Conservation (phyloP, 2,888 invertebrate species). For the Bhutanitis thaidina region DNA sequence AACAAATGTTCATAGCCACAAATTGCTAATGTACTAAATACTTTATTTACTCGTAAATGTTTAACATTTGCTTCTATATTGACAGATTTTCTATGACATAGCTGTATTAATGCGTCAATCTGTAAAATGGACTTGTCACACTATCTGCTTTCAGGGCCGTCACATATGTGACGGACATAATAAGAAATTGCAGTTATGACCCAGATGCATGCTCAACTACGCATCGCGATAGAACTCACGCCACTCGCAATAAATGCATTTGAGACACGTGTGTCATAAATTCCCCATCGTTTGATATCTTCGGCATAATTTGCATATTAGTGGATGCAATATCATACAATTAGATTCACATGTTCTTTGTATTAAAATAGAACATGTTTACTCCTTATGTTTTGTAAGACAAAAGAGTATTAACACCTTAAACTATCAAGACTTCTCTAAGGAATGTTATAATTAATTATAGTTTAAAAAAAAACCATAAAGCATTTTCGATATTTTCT, state of each 20-base stretch:
- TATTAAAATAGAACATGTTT: not conserved
- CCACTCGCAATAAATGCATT: constrained; percentile 7
- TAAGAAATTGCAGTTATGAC: constrained; percentile 14
- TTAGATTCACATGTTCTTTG: constrained; percentile 2
- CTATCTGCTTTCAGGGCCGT: constrained; percentile 2
- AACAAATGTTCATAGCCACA: too few relatives aligned
- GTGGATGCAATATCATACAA: constrained; percentile 3
- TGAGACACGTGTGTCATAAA: constrained; percentile 13
- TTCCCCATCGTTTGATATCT: constrained; percentile 6
- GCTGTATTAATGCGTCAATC: constrained; percentile 13
- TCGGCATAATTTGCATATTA: constrained; percentile 3
- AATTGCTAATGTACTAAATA: too few relatives aligned
- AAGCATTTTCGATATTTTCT: too few relatives aligned
- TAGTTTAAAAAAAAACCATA: too few relatives aligned
- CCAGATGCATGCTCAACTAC: constrained; percentile 11
- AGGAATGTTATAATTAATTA: too few relatives aligned
- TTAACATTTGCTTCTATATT: not conserved
- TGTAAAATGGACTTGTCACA: constrained; percentile 11
- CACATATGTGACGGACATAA: not conserved
- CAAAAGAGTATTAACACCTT: too few relatives aligned
- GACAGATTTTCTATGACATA: constrained; percentile 3
- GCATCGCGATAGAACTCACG: constrained; percentile 9
- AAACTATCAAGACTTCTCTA: too few relatives aligned
- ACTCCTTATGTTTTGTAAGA: not conserved
- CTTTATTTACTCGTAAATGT: too few relatives aligned